Evolutionary conservation across 2,797 vertebrate genomes (phyloP), one percentile per base, ranked within the genome.

Genomic region (Arctocebus calabarensis): DNA sequence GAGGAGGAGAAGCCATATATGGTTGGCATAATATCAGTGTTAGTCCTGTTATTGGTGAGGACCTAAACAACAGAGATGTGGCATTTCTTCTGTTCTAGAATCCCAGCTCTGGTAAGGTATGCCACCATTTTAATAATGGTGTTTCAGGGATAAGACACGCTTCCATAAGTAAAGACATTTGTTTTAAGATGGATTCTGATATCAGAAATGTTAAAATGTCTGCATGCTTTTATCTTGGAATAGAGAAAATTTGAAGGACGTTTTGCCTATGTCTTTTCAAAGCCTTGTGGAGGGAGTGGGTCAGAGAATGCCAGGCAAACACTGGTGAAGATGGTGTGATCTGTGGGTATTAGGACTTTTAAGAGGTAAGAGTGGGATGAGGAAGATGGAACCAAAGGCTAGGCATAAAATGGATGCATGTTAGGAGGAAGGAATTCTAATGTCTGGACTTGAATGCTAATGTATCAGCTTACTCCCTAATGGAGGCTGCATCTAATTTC

Each of bases 131-230:
- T 66, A 88, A 20, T 84, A 75, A 52, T 11, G 19, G 14, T 43
- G 19, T 45, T 86, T 82, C 23, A 77, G 68, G 20, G 66, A 27
- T 10, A 77, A 85, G 91, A 16, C 19, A 9, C 23, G 48, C 11
- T 64, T 90, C 20, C 34, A 2, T 71, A 77, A 90, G 82, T 12
- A 45, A 43, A 82, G 34, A 52, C 29, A 25, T 71, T 9, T 27
- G 0, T 78, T 78, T 40, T 37, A 78, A 94, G 83, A 48, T 73
- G 29, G 29, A 81, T 64, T 81, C 43, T 62, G 10, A n/a, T 74
- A 29, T 92, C 55, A 91, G 43, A 81, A 83, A 61, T 93, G 20
- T 85, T 90, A 48, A 83, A 84, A 77, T 71, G 2, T 73, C 64
- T 70, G 40, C 79, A 84, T 20, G 3, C 37, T 45, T 84, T 61